Conservation (phyloP, 2,113 vertebrate genomes). For the Symphodus melops region DNA sequence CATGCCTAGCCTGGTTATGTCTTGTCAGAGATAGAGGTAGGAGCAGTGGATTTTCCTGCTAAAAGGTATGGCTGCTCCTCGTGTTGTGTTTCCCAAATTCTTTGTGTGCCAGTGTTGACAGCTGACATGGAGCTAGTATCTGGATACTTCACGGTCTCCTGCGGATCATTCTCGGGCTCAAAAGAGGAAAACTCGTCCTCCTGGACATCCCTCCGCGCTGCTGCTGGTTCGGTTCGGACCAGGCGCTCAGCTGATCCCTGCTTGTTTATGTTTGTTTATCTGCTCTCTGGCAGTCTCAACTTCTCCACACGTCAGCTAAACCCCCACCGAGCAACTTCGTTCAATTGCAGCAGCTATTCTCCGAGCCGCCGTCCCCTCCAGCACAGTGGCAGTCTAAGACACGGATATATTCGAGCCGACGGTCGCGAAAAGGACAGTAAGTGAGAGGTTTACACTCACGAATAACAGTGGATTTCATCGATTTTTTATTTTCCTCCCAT, state of each 20-base stretch:
- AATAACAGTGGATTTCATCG: slow-evolving; percentile 69
- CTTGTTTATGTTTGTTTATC: slow-evolving; percentile 84
- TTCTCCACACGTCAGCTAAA: slow-evolving; percentile 81
- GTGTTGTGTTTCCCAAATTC: slow-evolving; percentile 70
- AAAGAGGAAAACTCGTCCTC: slow-evolving; percentile 39
- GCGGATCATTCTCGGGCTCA: slow-evolving; percentile 61
- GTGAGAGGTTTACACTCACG: slow-evolving; percentile 55
- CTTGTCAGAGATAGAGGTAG: slow-evolving; percentile 49
- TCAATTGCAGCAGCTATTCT: slow-evolving; percentile 45
- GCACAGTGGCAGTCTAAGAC: slow-evolving; percentile 26
- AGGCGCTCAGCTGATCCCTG: slow-evolving; percentile 73
- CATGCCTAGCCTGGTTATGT: slow-evolving; percentile 52
- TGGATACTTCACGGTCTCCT: slow-evolving; percentile 60
- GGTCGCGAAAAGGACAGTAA: slow-evolving; percentile 38
- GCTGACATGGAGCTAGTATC: slow-evolving; percentile 66
- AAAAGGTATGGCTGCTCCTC: slow-evolving; percentile 70
- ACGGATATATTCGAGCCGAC: slow-evolving; percentile 5
- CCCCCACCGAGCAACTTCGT: slow-evolving; percentile 73
- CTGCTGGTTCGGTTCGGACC: slow-evolving; percentile 66
- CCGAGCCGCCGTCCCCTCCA: slow-evolving; percentile 36
- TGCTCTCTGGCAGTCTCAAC: slow-evolving; percentile 73
- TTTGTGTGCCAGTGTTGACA: slow-evolving; percentile 78
- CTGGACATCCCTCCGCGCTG: slow-evolving; percentile 63
- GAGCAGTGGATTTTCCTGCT: slow-evolving; percentile 57
- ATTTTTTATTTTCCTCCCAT: slow-evolving; percentile 82